Evolutionary conservation across 2,888 invertebrate species (phyloP).

Genomic region (Agrotis ipsilon): DNA sequence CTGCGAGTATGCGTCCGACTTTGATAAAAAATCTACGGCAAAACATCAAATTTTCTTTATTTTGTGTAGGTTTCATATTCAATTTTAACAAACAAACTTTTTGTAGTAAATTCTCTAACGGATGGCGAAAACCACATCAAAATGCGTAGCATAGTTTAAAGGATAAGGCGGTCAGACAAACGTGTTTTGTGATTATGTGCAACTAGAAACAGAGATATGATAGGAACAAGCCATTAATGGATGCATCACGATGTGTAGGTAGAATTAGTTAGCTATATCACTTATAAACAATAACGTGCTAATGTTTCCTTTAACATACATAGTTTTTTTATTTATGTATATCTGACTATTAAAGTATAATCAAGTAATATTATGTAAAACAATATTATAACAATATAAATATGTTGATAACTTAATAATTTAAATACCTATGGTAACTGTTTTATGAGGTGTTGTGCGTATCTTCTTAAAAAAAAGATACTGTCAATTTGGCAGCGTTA

Average conservation of each 20-base stretch:
- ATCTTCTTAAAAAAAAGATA: no score
- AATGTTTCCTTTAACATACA: conserved; percentile 22
- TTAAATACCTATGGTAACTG: conserved; percentile 5
- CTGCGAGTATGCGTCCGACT: not conserved
- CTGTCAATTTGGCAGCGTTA: no score
- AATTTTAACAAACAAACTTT: not conserved
- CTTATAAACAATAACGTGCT: conserved; percentile 17
- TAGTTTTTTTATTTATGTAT: not conserved
- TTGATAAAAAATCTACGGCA: not conserved
- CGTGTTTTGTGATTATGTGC: no score
- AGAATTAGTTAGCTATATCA: not conserved
- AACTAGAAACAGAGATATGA: not conserved
- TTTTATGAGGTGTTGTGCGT: not conserved
- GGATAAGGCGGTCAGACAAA: no score
- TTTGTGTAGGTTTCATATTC: not conserved
- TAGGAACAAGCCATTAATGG: not conserved
- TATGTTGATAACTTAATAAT: conserved; percentile 11
- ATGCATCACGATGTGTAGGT: not conserved
- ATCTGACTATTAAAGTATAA: conserved; percentile 15
- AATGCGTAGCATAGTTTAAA: no score
- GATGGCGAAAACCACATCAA: no score
- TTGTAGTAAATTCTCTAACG: no score
- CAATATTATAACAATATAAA: conserved; percentile 5
- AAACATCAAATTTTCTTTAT: not conserved
- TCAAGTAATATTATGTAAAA: conserved; percentile 11